phyloP scores from a whole-genome alignment of 1,140 invertebrate species.

The Aradophagus sp. region DNA sequence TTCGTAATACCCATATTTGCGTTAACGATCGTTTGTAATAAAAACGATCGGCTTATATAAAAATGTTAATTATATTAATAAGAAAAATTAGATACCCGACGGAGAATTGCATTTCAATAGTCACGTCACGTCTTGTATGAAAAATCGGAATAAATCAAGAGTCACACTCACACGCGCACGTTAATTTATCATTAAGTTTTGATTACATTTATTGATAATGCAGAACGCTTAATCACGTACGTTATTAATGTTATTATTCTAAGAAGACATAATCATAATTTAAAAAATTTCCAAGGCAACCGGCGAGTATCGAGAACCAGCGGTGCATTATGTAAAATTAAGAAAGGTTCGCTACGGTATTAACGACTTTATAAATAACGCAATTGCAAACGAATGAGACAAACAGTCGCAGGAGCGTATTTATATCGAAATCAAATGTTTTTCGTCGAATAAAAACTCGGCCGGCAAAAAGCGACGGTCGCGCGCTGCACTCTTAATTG shows the following conservation, averaged over 20 bases:
- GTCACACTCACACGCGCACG: constrained; percentile 15
- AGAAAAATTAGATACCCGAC: constrained; percentile 42
- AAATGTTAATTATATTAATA: constrained; percentile 56
- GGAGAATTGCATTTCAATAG: constrained; percentile 40
- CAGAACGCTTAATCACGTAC: constrained; percentile 45
- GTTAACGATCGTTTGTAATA: constrained; percentile 37
- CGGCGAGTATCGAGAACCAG: constrained; percentile 9
- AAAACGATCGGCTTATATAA: constrained; percentile 50
- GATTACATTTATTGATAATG: constrained; percentile 53
- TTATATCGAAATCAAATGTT: neutral
- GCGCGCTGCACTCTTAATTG: no score
- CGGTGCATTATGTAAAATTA: constrained; percentile 31
- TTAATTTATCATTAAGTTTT: constrained; percentile 54
- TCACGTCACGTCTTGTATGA: constrained; percentile 33
- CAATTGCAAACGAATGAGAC: constrained; percentile 9
- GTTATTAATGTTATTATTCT: constrained; percentile 54
- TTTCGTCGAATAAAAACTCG: no score
- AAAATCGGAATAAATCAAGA: constrained; percentile 47
- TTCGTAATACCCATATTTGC: constrained; percentile 36
- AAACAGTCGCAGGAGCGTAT: neutral
- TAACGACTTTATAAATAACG: no score
- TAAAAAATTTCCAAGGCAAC: constrained; percentile 38
- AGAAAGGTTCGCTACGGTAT: constrained; percentile 14
- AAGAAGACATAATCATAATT: constrained; percentile 43
- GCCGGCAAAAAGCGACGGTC: no score